Evolutionary conservation across 1,140 invertebrate species (phyloP).

Genomic region (Platyura marginata): DNA sequence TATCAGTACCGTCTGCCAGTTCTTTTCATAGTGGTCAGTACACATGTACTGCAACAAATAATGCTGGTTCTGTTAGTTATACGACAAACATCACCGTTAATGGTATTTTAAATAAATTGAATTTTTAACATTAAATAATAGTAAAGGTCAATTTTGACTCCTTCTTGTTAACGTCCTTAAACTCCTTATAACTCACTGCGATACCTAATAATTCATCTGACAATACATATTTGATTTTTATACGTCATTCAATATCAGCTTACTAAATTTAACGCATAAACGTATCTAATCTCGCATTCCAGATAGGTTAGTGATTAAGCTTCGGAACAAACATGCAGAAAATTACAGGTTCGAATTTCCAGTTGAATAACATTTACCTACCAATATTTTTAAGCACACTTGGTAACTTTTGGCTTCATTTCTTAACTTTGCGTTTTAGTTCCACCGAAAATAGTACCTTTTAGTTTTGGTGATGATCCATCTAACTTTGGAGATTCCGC

Average conservation of each 20-base stretch:
- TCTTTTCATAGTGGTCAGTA: constrained; percentile 45
- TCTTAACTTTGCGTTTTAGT: constrained; percentile 22
- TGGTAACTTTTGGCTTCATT: not conserved
- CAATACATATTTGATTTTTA: too few relatives aligned
- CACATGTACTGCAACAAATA: constrained; percentile 44
- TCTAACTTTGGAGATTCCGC: constrained; percentile 48
- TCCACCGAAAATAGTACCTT: constrained; percentile 42
- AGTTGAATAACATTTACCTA: not conserved
- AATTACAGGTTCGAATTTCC: not conserved
- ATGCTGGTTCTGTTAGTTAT: constrained; percentile 37
- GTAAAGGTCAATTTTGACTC: too few relatives aligned
- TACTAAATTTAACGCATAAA: too few relatives aligned
- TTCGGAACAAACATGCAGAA: too few relatives aligned
- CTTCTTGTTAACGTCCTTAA: too few relatives aligned
- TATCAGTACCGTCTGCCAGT: constrained; percentile 45
- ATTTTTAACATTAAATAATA: too few relatives aligned
- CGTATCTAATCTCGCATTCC: too few relatives aligned
- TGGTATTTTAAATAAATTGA: constrained; percentile 23
- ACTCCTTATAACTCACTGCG: too few relatives aligned
- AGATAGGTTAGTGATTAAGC: too few relatives aligned
- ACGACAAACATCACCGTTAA: constrained; percentile 37
- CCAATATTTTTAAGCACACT: not conserved
- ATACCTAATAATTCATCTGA: too few relatives aligned
- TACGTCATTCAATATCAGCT: too few relatives aligned
- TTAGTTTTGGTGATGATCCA: constrained; percentile 42